Conservation (phyloP, 2,113 vertebrate genomes). For the Rhipidura dahli region DNA sequence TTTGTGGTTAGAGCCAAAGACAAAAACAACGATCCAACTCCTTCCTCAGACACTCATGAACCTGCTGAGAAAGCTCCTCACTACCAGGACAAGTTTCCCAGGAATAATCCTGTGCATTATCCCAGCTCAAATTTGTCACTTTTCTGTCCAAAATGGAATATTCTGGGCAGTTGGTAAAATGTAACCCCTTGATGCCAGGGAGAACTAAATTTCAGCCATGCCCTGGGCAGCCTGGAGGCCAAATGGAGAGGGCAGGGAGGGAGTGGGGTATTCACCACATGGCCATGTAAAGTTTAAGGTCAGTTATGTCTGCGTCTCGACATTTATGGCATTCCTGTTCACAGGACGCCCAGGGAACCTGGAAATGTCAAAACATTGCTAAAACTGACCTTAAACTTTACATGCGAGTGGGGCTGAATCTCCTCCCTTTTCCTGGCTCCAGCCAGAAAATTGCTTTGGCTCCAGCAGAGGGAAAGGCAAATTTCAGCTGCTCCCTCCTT, state of each 20-base stretch:
- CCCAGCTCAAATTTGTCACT: neutral
- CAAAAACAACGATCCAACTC: neutral
- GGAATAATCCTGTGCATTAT: neutral
- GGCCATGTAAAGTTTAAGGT: conserved; percentile 60
- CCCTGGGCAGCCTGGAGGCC: neutral
- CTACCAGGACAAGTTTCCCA: neutral
- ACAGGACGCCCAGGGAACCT: neutral
- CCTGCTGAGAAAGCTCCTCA: neutral
- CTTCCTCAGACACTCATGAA: neutral
- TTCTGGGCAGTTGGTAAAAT: neutral
- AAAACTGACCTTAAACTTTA: conserved; percentile 74
- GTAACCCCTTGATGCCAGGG: neutral
- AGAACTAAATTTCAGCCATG: neutral
- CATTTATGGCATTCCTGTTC: conserved; percentile 49
- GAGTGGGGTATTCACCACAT: neutral
- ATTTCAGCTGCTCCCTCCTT: conserved; percentile 47
- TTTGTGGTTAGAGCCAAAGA: neutral
- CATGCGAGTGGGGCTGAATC: conserved; percentile 5
- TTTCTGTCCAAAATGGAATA: neutral
- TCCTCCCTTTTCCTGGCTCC: neutral
- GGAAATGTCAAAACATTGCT: conserved; percentile 73
- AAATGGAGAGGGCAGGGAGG: neutral
- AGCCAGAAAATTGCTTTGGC: conserved; percentile 47
- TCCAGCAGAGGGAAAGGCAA: conserved; percentile 20
- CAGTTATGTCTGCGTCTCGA: conserved; percentile 40